phyloP scores from a whole-genome alignment of 2,888 invertebrate genomes.

The Plagiodera versicolora region DNA sequence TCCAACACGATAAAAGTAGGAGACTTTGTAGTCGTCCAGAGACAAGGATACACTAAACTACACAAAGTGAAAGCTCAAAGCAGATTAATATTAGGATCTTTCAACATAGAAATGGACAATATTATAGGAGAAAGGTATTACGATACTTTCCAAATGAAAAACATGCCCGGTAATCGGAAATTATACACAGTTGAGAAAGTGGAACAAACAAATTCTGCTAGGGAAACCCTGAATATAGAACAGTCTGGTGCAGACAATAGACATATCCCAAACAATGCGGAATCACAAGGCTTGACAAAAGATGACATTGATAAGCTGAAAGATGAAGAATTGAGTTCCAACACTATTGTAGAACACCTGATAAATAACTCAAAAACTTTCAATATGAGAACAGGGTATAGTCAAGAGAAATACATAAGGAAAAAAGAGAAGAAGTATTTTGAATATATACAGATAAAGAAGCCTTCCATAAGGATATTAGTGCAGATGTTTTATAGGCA shows the following conservation, averaged over 20 bases:
- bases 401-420: constrained; percentile 91
- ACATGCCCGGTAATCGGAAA: constrained; percentile 59
- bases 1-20: constrained; percentile 62
- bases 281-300: constrained; percentile 80
- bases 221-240: constrained; percentile 64
- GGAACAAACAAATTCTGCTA: constrained; percentile 60
- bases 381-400: constrained; percentile 85
- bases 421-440: constrained; percentile 95
- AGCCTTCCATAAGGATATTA: constrained; percentile 80
- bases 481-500: constrained; percentile 82
- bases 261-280: constrained; percentile 75
- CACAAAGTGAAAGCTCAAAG: constrained; percentile 71
- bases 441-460: constrained; percentile 76
- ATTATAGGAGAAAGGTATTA: constrained; percentile 71
- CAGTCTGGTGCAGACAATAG: constrained; percentile 81
- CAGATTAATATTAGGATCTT: constrained; percentile 68
- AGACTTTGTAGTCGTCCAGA: constrained; percentile 74
- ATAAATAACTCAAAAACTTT: constrained; percentile 93
- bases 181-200: constrained; percentile 60
- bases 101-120: constrained; percentile 67
- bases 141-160: constrained; percentile 75
- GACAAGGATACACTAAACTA: constrained; percentile 76
- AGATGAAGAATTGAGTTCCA: constrained; percentile 74
- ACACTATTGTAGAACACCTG: constrained; percentile 82
- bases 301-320: constrained; percentile 81